Percentiles rank a stretch among this genome's conserved stretches.
Conservation (phyloP, 1,140 invertebrate genomes). For the Dufourea novaeangliae region DNA sequence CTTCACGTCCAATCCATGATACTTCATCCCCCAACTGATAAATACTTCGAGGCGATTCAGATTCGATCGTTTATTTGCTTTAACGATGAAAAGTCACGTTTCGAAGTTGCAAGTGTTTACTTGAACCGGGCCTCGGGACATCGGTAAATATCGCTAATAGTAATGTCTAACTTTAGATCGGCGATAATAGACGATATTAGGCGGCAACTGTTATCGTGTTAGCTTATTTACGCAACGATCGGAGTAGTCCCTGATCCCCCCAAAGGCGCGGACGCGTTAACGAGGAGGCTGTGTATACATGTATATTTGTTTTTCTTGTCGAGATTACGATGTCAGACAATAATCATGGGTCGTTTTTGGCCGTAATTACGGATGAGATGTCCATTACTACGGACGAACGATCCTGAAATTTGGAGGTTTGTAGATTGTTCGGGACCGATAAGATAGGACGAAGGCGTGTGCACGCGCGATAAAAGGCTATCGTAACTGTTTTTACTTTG, state of each 20-base stretch:
- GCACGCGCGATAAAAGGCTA: conserved; percentile 32
- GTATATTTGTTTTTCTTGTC: conserved; percentile 13
- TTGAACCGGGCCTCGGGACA: neutral
- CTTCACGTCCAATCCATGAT: too few relatives aligned
- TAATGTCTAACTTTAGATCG: neutral
- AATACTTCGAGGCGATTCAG: too few relatives aligned
- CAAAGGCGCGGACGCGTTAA: neutral
- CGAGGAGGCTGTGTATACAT: neutral
- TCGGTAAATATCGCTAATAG: neutral
- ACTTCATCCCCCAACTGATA: too few relatives aligned
- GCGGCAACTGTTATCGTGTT: conserved; percentile 7
- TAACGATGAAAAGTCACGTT: neutral
- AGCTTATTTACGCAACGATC: conserved; percentile 20
- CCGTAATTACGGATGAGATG: neutral
- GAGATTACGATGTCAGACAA: conserved; percentile 1
- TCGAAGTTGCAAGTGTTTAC: neutral
- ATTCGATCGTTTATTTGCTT: neutral
- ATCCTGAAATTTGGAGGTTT: neutral
- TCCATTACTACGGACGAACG: neutral
- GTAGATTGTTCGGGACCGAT: conserved; percentile 10
- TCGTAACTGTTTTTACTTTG: conserved; percentile 21
- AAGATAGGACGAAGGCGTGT: conserved; percentile 22
- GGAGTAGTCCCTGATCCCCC: neutral
- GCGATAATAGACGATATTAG: neutral
- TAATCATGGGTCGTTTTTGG: neutral